Base-by-base conservation (phyloP, 2,888 invertebrate species). In the Drosophila mimica region DNA sequence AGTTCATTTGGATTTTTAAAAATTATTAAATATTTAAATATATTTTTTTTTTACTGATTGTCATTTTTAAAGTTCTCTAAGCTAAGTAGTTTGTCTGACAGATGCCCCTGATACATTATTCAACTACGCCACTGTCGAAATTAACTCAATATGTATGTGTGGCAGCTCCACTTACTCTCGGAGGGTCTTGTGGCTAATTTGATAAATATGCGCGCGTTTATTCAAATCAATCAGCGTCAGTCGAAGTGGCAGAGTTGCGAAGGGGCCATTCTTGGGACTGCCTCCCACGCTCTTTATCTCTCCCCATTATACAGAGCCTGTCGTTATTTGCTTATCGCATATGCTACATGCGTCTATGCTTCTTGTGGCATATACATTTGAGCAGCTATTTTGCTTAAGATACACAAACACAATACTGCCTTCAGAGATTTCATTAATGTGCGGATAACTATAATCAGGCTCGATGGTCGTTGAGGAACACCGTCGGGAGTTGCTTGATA, bases 141-240 rank as follows among this genome's bases (percentile, higher is more conserved):
- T 53, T 40, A 61, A 51, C 63, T 67, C 34, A 34, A 53, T 63
- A 34, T 53, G 38, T 70, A 34, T 53, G 62, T 64, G n/a, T 61
- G 64, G 34, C 36, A 48, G 54, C 30, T 57, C 52, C 70, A 64
- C 58, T 57, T 38, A 40, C 63, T 52, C 68, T 70, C 56, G 38
- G 70, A 67, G 80, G 60, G 66, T 74, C 78, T 78, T 87, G 90
- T 65, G 81, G 83, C 77, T 89, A 88, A 89, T 89, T 89, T 91
- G 91, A 89, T 88, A 91, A 89, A 89, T 86, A 87, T 74, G 90
- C 83, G 74, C 84, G 80, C 83, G 81, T 86, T 91, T 83, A 89
- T 90, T 91, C 86, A 89, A 91, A 89, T 91, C 91, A 91, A 91
- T 89, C 91, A 91, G 90, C 83, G 85, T 82, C 81, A 82, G 88